phyloP scores from a whole-genome alignment of 1,140 invertebrate genomes.

The Cyclargus thomasi region DNA sequence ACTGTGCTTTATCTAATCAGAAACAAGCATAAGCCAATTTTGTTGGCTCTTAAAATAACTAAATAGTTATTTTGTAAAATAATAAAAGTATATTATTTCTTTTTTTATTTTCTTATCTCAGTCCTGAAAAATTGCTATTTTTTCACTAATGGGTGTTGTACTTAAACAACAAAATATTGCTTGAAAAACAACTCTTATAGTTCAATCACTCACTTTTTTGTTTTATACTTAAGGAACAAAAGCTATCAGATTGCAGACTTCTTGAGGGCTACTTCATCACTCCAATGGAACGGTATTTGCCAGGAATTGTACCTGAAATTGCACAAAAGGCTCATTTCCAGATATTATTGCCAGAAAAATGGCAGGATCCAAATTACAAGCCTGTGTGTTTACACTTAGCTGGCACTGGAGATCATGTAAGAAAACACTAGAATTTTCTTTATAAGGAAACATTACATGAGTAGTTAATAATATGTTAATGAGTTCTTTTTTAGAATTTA shows the following conservation, averaged over 20 bases:
- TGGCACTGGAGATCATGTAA: slow-evolving; percentile 98
- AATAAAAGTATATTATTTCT: too few relatives aligned
- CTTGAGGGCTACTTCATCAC: slow-evolving; percentile 93
- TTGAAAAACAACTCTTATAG: too few relatives aligned
- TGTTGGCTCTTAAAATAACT: too few relatives aligned
- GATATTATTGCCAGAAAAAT: slow-evolving; percentile 88
- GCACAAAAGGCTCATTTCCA: slow-evolving; percentile 89
- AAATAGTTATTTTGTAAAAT: too few relatives aligned
- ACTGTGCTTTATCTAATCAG: too few relatives aligned
- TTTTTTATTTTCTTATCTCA: too few relatives aligned
- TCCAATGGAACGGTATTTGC: slow-evolving; percentile 88
- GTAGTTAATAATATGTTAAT: too few relatives aligned
- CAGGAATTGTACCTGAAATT: slow-evolving; percentile 90
- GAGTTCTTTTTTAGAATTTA: not conserved
- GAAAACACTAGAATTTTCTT: slow-evolving; percentile 37
- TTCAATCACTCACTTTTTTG: slow-evolving; percentile 16
- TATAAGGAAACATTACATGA: not conserved
- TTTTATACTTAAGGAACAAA: slow-evolving; percentile 80
- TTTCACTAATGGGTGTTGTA: too few relatives aligned
- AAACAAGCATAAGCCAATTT: too few relatives aligned
- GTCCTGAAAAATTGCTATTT: too few relatives aligned
- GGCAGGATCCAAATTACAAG: slow-evolving; percentile 81
- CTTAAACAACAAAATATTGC: too few relatives aligned
- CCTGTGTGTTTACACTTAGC: slow-evolving; percentile 96
- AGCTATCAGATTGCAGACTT: slow-evolving; percentile 83